Conservation (phyloP, 2,797 vertebrate genomes). For the Acanthurus leucopareius region DNA sequence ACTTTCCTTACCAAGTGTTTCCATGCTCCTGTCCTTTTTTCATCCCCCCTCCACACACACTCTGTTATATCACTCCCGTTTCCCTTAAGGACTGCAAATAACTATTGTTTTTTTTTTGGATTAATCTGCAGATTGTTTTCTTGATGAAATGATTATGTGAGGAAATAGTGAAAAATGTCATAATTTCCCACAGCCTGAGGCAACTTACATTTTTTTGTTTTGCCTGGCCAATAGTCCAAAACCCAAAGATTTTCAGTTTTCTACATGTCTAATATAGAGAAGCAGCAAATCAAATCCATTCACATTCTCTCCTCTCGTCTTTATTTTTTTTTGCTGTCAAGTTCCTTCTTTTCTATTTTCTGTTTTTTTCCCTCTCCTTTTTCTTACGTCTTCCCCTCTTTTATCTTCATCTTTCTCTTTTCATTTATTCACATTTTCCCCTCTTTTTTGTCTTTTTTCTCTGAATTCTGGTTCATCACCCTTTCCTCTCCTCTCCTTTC, state of each 20-base stretch:
- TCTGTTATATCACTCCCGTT: neutral
- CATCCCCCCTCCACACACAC: neutral
- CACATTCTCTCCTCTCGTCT: neutral
- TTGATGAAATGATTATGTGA: neutral
- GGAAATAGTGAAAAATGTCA: neutral
- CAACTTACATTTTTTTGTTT: neutral
- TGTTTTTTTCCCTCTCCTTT: neutral
- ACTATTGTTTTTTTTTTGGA: neutral
- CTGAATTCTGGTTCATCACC: neutral
- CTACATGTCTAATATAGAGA: neutral
- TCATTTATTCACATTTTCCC: neutral
- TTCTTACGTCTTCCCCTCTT: neutral
- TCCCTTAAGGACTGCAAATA: neutral
- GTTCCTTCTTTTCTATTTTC: neutral
- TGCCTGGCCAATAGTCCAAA: neutral
- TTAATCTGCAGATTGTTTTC: neutral
- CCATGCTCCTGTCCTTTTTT: constrained; percentile 1
- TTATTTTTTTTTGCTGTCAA: neutral
- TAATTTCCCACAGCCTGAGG: neutral
- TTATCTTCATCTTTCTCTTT: neutral
- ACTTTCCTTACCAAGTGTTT: neutral
- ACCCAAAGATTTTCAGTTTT: neutral
- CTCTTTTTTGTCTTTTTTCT: neutral
- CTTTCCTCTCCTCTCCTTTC: constrained; percentile 7
- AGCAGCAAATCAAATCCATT: neutral